Conservation (phyloP, 2,888 invertebrate species). For the Bembecia ichneumoniformis region DNA sequence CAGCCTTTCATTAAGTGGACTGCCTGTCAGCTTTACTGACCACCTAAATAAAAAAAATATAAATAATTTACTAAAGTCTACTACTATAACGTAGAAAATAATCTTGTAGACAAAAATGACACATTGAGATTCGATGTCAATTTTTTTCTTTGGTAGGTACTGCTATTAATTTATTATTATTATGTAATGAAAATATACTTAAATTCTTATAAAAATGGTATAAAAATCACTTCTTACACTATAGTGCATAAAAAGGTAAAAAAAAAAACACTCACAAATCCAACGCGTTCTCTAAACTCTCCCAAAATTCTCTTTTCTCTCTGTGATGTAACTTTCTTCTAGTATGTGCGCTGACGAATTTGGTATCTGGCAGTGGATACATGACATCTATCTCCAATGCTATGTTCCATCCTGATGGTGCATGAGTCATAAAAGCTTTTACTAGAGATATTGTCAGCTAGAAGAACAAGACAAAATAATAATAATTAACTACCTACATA, state of each 20-base stretch:
- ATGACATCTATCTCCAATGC: conserved; percentile 73
- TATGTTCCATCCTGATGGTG: conserved; percentile 72
- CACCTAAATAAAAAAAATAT: too few relatives aligned
- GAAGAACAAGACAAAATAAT: conserved; percentile 12
- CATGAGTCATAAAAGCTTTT: conserved; percentile 69
- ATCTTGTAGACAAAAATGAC: too few relatives aligned
- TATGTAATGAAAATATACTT: too few relatives aligned
- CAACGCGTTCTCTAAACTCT: conserved; percentile 49
- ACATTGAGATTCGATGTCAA: too few relatives aligned
- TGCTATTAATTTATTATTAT: too few relatives aligned
- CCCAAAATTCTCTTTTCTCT: conserved; percentile 71
- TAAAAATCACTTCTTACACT: background rate
- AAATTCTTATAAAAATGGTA: too few relatives aligned
- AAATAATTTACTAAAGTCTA: too few relatives aligned
- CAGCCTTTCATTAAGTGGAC: too few relatives aligned
- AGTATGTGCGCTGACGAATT: conserved; percentile 33
- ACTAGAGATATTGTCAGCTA: conserved; percentile 72
- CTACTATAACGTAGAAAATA: too few relatives aligned
- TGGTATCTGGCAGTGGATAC: conserved; percentile 61
- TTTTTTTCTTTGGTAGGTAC: too few relatives aligned
- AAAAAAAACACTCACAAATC: conserved; percentile 53
- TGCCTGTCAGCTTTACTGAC: too few relatives aligned
- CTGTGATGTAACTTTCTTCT: conserved; percentile 48
- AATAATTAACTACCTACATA: too few relatives aligned
- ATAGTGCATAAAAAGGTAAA: background rate